These are phyloP conservation scores for Spodoptera exigua DNA, from an alignment of 2,888 invertebrate genomes.

Conservation along the genomic window DNA sequence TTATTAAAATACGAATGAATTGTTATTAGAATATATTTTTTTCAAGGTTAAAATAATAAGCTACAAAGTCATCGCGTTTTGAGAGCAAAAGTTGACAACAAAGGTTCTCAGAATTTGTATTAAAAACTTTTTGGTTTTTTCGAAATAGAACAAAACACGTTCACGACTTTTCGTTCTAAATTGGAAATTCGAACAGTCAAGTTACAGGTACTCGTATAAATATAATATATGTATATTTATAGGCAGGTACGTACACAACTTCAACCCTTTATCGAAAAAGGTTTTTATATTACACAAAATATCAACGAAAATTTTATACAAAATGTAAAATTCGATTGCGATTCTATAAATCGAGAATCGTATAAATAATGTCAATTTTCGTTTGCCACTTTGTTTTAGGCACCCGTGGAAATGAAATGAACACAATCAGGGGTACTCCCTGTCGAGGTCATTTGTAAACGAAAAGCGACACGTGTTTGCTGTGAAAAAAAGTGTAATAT, in stretches of 20 bases:
- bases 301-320: conserved; percentile 8
- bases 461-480: conserved; percentile 10
- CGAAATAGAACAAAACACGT: too few species aligned
- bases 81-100: too few species aligned
- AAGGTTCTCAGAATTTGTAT: too few species aligned
- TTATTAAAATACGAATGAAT: too few species aligned
- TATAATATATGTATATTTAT: too few species aligned
- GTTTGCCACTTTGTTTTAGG: conserved; percentile 20
- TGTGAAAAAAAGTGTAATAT: conserved; percentile 33
- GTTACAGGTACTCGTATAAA: too few species aligned
- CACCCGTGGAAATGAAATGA: conserved; percentile 11
- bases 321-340: conserved; percentile 11
- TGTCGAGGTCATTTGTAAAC: conserved; percentile 13
- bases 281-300: conserved; percentile 7
- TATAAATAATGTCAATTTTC: conserved; percentile 22
- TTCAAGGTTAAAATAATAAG: too few species aligned
- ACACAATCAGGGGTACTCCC: conserved; percentile 22
- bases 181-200: conserved; percentile 18
- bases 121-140: too few species aligned
- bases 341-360: conserved; percentile 9
- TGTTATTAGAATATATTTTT: too few species aligned
- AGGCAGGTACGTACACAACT: conserved; percentile 15
- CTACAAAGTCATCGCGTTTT: too few species aligned
- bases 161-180: conserved; percentile 11
- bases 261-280: conserved; percentile 3